A percentile compares a stretch with the other conserved stretches of the same genome.
Conservation (phyloP, 2,888 invertebrate genomes). For the Callimorpha dominula region DNA sequence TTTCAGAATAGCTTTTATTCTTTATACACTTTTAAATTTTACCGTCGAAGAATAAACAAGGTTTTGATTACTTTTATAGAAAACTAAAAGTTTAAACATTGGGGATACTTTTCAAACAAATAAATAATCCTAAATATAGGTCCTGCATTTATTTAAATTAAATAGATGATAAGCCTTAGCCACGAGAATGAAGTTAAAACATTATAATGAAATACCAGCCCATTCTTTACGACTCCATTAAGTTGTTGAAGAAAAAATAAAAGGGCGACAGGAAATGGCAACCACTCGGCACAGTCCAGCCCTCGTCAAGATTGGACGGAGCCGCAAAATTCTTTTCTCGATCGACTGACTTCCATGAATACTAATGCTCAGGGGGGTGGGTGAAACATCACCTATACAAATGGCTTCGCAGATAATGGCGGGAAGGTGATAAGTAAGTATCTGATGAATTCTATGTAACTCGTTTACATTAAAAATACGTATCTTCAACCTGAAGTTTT, state of each 20-base stretch:
- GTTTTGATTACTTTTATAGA: not conserved
- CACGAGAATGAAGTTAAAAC: constrained; percentile 72
- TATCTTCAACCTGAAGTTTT: constrained; percentile 1
- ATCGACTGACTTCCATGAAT: constrained; percentile 85
- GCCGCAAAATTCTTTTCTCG: constrained; percentile 82
- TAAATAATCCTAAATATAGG: not conserved
- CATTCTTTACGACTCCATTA: constrained; percentile 82
- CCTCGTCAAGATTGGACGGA: constrained; percentile 77
- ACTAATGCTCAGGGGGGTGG: constrained; percentile 76
- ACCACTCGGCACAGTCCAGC: constrained; percentile 77
- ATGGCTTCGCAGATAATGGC: constrained; percentile 71
- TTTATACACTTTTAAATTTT: constrained; percentile 14
- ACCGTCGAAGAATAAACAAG: constrained; percentile 4
- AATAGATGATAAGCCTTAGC: constrained; percentile 27
- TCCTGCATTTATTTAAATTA: not conserved
- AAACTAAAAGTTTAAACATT: not conserved
- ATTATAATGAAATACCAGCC: constrained; percentile 79
- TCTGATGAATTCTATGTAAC: constrained; percentile 42
- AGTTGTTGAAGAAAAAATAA: constrained; percentile 81
- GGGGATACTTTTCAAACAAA: not conserved
- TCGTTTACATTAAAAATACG: constrained; percentile 16
- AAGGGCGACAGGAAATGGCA: constrained; percentile 77
- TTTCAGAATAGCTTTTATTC: constrained; percentile 40
- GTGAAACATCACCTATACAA: constrained; percentile 72
- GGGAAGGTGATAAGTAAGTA: constrained; percentile 58